Base-by-base conservation (phyloP, 2,888 invertebrate genomes). In the Agrotis ipsilon region DNA sequence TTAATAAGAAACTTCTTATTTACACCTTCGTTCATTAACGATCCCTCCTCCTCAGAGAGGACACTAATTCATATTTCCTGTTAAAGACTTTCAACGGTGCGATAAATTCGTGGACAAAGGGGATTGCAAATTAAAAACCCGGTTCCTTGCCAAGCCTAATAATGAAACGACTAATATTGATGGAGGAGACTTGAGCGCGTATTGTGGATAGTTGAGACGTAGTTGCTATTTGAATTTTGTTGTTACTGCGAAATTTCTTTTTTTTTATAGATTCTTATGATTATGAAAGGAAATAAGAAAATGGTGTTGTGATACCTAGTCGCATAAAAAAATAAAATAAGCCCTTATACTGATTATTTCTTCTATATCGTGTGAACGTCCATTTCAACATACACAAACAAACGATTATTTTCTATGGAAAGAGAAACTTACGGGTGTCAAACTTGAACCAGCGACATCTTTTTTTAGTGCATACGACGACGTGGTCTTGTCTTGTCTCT, bases 41-140 rank as follows among this genome's bases (percentile, higher is more conserved):
- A 87, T 88, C 89, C 89, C 84, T 90, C 87, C 89, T 1, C 9
- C 39, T 86, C 84, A 85, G 72, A 83, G 87, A 91, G 88, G 89
- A 90, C 90, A 89, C 92, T 94, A 94, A 94, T 95, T 94, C 93
- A 94, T 94, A 94, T 93, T 94, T 94, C 92, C 90, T 88, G 64
- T 77, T 81, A 90, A 91, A 92, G 92, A 92, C 90, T 88, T 92
- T 90, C 92, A 91, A 87, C 92, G 90, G 89, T 74, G 92, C 92
- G 91, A 91, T 89, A 92, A 95, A 94, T 94, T 94, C 88, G 90
- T 89, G 89, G 87, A 93, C 94, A 92, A 93, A 91, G 91, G 91
- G 92, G 92, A 90, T 88, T 88, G 90, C 91, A 94, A 95, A 94
- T 95, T 95, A 94, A 95, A 95, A 95, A 94, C 91, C 89, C 87